Base-by-base conservation (phyloP, 2,888 invertebrate genomes). In the Hydrotaea cyrtoneurina region DNA sequence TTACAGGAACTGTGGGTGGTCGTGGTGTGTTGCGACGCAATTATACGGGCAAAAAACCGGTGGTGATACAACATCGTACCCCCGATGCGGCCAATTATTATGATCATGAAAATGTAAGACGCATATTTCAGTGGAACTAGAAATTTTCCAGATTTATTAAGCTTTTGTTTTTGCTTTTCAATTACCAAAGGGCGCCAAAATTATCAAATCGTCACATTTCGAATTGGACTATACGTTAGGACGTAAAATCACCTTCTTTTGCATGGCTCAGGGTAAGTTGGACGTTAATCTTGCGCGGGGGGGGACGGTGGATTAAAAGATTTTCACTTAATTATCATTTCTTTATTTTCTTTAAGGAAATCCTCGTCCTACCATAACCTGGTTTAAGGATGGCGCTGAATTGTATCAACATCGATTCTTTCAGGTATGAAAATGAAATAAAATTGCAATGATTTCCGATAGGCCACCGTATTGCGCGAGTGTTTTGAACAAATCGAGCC, bases 331-430 rank as follows among this genome's bases (percentile, higher is more conserved):
- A n/a, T n/a, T n/a, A 23, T 53, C n/a, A 26, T 55, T 50, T 23
- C 26, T 72, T 50, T 39, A 5, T 11, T 31, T 62, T 21, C 26
- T 80, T 66, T 0, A 21, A 95, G 92, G 92, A 17, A 90, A 91
- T 83, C 98, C 98, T 0, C 93, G 97, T 75, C 98, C 98, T 0
- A 96, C 97, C 86, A 97, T 98, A 85, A 98, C 98, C 21, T 98
- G 98, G 98, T 98, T 97, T 91, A 98, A 98, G 91, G 98, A 98
- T 91, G 98, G 98, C 57, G 95, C 96, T n/a, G 98, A 98, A 93
- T 95, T 98, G 88, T 97, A 97, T 90, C 95, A 96, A 15, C 97
- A 98, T 93, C 95, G 96, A 84, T 97, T 97, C 92, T 93, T 97
- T 88, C 97, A 97, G 92, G 97, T 97, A 92, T 50, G 53, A 17